These are phyloP conservation scores for Pandion haliaetus DNA, from an alignment of 2,113 vertebrate species.

Conservation along the genomic window DNA sequence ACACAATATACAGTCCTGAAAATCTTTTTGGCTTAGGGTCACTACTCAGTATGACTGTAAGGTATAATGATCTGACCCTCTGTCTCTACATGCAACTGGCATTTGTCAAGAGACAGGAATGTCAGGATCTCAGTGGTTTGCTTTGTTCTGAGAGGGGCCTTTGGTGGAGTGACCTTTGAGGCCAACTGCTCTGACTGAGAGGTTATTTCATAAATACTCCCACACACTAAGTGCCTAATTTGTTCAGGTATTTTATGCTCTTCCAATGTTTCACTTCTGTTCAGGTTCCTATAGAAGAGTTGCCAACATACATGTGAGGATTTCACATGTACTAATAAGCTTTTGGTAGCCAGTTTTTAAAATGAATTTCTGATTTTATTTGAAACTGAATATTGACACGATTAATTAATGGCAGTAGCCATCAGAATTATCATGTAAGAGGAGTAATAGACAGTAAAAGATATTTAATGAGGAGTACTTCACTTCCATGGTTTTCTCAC, in stretches of 20 bases:
- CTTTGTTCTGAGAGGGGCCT: neutral
- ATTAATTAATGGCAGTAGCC: neutral
- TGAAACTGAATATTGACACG: neutral
- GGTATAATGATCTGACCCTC: neutral
- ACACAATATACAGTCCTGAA: neutral
- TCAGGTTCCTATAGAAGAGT: neutral
- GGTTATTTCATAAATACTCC: neutral
- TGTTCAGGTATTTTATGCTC: neutral
- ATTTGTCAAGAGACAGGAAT: neutral
- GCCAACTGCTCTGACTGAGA: neutral
- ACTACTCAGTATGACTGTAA: neutral
- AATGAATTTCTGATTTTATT: neutral
- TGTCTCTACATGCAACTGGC: neutral
- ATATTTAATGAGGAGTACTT: neutral
- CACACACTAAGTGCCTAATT: neutral
- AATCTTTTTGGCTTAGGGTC: neutral
- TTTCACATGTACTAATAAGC: neutral
- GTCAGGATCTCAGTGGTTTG: neutral
- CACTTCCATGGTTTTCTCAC: neutral
- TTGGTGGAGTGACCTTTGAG: neutral
- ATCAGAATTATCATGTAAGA: neutral
- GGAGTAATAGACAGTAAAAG: neutral
- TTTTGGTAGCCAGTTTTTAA: neutral
- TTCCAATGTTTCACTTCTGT: neutral
- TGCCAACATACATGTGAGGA: neutral